Percentiles rank a stretch among this genome's conserved stretches.
These are phyloP conservation scores for Characodon lateralis DNA, from an alignment of 2,797 vertebrate species.

Conservation along the genomic window DNA sequence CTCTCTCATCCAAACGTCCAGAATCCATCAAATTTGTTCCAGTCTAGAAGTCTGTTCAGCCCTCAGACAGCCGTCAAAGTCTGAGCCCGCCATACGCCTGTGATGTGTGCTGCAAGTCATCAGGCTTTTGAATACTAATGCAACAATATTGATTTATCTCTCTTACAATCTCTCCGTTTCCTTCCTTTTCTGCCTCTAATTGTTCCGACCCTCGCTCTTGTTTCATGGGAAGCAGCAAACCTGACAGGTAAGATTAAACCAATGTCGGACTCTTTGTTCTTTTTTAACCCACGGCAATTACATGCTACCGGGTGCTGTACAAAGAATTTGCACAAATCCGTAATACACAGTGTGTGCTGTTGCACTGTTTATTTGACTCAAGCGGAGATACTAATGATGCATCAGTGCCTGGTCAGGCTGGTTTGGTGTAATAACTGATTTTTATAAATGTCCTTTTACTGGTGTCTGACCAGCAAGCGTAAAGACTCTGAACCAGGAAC, in stretches of 20 bases:
- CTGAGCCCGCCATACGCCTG: constrained; percentile 47
- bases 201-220: constrained; percentile 59
- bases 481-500: constrained; percentile 96
- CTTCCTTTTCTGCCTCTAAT: constrained; percentile 65
- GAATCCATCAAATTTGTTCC: constrained; percentile 49
- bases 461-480: constrained; percentile 86
- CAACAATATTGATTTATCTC: constrained; percentile 75
- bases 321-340: constrained; percentile 28
- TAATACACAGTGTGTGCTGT: constrained; percentile 44
- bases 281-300: constrained; percentile 61
- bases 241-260: constrained; percentile 90
- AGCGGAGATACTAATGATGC: constrained; percentile 44
- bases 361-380: constrained; percentile 40
- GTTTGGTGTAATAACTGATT: constrained; percentile 57
- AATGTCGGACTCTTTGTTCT: constrained; percentile 61
- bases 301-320: constrained; percentile 21
- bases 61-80: constrained; percentile 49
- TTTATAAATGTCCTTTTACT: constrained; percentile 28
- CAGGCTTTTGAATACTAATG: constrained; percentile 81
- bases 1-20: constrained; percentile 24
- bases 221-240: constrained; percentile 87
- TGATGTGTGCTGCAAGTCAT: constrained; percentile 69
- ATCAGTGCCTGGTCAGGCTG: constrained; percentile 26
- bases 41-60: constrained; percentile 44
- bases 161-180: constrained; percentile 75